Percentiles rank a stretch among this genome's conserved stretches.
Evolutionary conservation across 2,113 vertebrate genomes (phyloP).

Genomic region (Fregata magnificens): DNA sequence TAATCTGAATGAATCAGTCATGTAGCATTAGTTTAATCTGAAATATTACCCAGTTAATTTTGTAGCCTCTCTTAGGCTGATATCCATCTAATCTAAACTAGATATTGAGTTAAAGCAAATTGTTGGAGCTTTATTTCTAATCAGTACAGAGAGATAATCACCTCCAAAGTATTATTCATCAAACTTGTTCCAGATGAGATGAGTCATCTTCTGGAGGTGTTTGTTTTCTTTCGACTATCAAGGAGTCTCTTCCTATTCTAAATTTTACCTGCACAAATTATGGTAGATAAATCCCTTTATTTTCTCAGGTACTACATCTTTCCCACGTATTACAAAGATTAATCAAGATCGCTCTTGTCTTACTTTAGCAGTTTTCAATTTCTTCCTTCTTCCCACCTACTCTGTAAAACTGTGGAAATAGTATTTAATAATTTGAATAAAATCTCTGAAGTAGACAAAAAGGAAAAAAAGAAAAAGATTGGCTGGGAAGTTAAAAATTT

Average conservation of each 20-base stretch:
- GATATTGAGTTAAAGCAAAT: not conserved
- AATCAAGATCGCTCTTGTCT: not conserved
- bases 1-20: not conserved
- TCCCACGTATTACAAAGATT: not conserved
- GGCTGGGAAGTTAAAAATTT: not conserved
- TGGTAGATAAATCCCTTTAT: not conserved
- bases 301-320: not conserved
- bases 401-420: not conserved
- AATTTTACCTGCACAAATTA: not conserved
- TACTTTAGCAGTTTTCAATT: not conserved
- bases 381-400: not conserved
- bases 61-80: not conserved
- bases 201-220: not conserved
- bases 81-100: not conserved
- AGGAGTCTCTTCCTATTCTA: not conserved
- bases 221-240: not conserved
- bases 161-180: not conserved
- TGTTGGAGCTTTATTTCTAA: not conserved
- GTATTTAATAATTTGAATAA: not conserved
- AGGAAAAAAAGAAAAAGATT: not conserved
- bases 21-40: not conserved
- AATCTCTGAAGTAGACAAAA: not conserved
- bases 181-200: not conserved
- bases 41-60: not conserved
- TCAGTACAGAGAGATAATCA: not conserved